A percentile compares a stretch with the other conserved stretches of the same genome.
Conservation (phyloP, 2,888 invertebrate species). For the Pycnomerus fuliginosus region DNA sequence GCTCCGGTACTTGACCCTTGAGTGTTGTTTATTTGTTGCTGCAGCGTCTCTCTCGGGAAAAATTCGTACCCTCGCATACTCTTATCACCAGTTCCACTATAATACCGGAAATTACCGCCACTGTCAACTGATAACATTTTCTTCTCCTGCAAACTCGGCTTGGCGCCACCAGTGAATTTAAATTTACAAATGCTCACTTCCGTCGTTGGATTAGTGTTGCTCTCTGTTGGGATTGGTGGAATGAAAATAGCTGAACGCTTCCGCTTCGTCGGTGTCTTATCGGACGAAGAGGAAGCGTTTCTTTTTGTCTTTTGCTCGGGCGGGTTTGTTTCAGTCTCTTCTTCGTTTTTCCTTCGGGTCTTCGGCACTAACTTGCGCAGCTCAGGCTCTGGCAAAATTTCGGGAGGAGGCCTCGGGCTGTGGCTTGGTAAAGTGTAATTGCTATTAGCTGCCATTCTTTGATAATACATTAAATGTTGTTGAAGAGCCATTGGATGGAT, state of each 20-base stretch:
- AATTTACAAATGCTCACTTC: conserved; percentile 86
- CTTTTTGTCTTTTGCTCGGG: conserved; percentile 46
- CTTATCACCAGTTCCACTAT: conserved; percentile 82
- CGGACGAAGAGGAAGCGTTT: conserved; percentile 47
- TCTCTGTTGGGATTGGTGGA: conserved; percentile 76
- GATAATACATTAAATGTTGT: conserved; percentile 72
- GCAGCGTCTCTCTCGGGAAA: conserved; percentile 70
- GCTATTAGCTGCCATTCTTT: conserved; percentile 64
- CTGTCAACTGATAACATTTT: conserved; percentile 90
- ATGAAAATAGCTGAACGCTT: conserved; percentile 84
- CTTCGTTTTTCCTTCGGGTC: conserved; percentile 36
- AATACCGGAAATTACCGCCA: conserved; percentile 82
- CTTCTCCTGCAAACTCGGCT: conserved; percentile 85
- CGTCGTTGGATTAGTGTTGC: conserved; percentile 73
- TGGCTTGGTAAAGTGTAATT: conserved; percentile 43
- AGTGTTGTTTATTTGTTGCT: conserved; percentile 59
- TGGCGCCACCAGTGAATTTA: conserved; percentile 89
- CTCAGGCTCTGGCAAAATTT: conserved; percentile 28
- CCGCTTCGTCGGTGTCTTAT: conserved; percentile 61
- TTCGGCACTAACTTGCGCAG: conserved; percentile 51
- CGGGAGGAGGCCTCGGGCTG: conserved; percentile 39
- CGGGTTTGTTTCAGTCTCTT: conserved; percentile 51
- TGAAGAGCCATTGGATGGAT: conserved; percentile 74
- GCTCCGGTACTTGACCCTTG: conserved; percentile 57
- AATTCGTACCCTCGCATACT: conserved; percentile 76